These are phyloP conservation scores for Perdita meconis DNA, from an alignment of 2,888 invertebrate genomes.

Conservation along the genomic window DNA sequence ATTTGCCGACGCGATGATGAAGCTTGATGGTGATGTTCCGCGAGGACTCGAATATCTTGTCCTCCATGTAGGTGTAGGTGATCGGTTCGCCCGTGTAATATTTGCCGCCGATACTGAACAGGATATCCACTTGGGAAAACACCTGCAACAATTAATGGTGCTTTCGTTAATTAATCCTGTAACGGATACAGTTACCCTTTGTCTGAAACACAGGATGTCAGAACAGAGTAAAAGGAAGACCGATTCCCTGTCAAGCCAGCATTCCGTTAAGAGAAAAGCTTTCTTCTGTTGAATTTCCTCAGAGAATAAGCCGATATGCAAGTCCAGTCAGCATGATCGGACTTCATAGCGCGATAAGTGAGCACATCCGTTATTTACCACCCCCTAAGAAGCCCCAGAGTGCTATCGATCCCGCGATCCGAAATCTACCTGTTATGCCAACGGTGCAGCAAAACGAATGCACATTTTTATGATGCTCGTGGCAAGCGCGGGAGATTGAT, in stretches of 20 bases:
- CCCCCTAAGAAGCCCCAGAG: background rate
- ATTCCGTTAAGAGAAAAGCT: background rate
- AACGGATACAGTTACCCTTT: too few species aligned
- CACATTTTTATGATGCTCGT: constrained; percentile 46
- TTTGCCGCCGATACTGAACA: constrained; percentile 93
- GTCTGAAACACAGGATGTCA: too few species aligned
- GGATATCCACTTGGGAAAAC: constrained; percentile 91
- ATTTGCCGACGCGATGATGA: constrained; percentile 92
- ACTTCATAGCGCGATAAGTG: background rate
- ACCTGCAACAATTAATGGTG: constrained; percentile 85
- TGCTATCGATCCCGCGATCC: background rate
- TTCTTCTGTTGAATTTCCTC: background rate
- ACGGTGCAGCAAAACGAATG: constrained; percentile 13
- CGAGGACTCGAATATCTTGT: constrained; percentile 91
- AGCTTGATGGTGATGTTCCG: constrained; percentile 93
- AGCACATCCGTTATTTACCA: background rate
- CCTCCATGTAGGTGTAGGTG: constrained; percentile 89
- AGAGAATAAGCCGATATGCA: background rate
- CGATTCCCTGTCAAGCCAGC: too few species aligned
- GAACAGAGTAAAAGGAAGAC: too few species aligned
- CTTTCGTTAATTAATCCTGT: constrained; percentile 1
- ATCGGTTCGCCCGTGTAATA: constrained; percentile 92
- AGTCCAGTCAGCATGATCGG: background rate
- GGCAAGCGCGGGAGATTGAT: constrained; percentile 38
- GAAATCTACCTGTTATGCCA: constrained; percentile 23